Conservation (phyloP, 2,888 invertebrate species). For the Scaptomyza polygonia region DNA sequence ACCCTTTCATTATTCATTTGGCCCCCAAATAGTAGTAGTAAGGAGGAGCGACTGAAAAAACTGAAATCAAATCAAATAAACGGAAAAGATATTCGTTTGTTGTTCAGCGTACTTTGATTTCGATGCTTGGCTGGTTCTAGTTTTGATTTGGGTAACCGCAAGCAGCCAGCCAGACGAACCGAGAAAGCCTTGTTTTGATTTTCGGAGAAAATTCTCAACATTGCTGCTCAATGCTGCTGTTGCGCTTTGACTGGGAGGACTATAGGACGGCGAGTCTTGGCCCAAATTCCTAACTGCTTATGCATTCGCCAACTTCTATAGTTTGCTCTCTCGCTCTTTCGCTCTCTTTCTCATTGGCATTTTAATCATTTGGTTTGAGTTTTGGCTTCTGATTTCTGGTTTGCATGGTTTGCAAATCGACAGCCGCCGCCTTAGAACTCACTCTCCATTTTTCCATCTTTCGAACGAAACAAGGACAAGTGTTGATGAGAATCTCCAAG, state of each 20-base stretch:
- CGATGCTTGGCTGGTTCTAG: constrained; percentile 14
- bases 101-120: constrained; percentile 48
- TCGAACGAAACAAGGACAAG: neutral
- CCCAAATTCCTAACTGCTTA: constrained; percentile 30
- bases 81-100: constrained; percentile 45
- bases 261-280: constrained; percentile 29
- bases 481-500: neutral
- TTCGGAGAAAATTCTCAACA: constrained; percentile 53
- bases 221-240: constrained; percentile 35
- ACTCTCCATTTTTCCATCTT: neutral
- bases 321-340: constrained; percentile 3
- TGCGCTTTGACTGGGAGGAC: constrained; percentile 41
- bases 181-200: constrained; percentile 19
- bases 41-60: neutral
- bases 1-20: constrained; percentile 27
- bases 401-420: constrained; percentile 5
- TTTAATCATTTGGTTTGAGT: constrained; percentile 52
- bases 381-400: constrained; percentile 15
- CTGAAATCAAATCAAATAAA: neutral
- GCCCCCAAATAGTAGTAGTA: constrained; percentile 6
- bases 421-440: neutral
- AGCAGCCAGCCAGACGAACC: constrained; percentile 34
- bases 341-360: constrained; percentile 52
- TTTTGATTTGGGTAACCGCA: constrained; percentile 53
- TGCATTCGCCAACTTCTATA: constrained; percentile 18